Evolutionary conservation across 2,113 vertebrate species (phyloP).

Genomic region (Oreamnos americanus): DNA sequence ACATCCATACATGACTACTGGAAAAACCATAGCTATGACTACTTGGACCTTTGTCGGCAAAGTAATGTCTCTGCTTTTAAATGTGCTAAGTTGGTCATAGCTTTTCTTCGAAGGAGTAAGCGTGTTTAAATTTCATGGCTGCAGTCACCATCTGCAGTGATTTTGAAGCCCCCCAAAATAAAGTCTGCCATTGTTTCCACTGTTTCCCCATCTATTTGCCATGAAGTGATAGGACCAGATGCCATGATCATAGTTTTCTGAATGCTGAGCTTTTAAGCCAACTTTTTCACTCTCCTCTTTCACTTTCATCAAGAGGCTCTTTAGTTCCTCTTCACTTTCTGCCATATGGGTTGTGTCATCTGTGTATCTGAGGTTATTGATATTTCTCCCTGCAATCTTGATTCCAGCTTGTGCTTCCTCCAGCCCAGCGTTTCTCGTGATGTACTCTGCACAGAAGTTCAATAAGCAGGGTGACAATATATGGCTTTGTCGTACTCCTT

Average conservation of each 20-base stretch:
- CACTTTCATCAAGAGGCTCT: not conserved
- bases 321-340: not conserved
- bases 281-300: not conserved
- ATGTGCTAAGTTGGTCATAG: not conserved
- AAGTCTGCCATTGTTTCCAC: not conserved
- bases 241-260: not conserved
- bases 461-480: not conserved
- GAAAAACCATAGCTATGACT: not conserved
- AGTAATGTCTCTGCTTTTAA: not conserved
- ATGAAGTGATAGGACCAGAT: not conserved
- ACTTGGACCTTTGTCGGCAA: not conserved
- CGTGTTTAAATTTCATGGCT: not conserved
- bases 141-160: not conserved
- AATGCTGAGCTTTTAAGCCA: not conserved
- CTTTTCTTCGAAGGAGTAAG: not conserved
- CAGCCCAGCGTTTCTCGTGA: not conserved
- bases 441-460: not conserved
- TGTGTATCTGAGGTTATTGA: not conserved
- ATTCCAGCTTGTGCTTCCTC: not conserved
- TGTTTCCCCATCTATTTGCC: not conserved
- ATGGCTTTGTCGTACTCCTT: not conserved
- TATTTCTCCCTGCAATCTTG: not conserved
- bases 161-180: not conserved
- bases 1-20: not conserved
- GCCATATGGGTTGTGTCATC: not conserved